Base-by-base conservation (phyloP, 2,888 invertebrate species). In the Antheraea assamensis region DNA sequence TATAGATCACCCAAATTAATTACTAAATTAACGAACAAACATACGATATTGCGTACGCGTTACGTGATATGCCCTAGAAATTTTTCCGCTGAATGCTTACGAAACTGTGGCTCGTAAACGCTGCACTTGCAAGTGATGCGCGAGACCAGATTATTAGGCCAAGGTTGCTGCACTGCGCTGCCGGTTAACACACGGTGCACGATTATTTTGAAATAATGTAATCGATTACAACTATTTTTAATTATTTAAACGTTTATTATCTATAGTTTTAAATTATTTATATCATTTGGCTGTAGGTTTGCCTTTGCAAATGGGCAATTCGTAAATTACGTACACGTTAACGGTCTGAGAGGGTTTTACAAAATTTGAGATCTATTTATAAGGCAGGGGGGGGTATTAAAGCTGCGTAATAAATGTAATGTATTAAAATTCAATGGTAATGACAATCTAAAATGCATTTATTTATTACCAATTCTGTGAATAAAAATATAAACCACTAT, bases 121-220 rank as follows among this genome's bases (percentile, higher is more conserved):
- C 80, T 87, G 86, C 88, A 87, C 83, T 82, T 86, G 84, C 83
- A 83, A 76, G 78, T 81, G 85, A 87, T 87, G 88, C 86, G 77
- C 80, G 78, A 85, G 88, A 64, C 1, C 89, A 87, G 78, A 83
- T 84, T 89, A 88, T 88, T 89, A 80, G 91, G 91, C 85, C 92
- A 92, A 92, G 92, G 93, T 84, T 77, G 27, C 71, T 77, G 31
- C 71, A 72, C 76, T 71, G 31, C 61, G 58, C 52, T 10, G 64
- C 31, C 70, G 35, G 55, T 13, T 27, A 49, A 71, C 21, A 35
- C 24, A 21, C 58, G 47, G 47, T 58, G 17, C 1, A 3, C 52
- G 68, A 31, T 52, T 52, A 17, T 64, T 15, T 64, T 30, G 61
- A 64, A 64, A 27, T 30, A 17, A 17, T 64, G 27, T 64, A 30